Evolutionary conservation across 1,140 invertebrate species (phyloP).

Genomic region (Drosophila ficusphila): DNA sequence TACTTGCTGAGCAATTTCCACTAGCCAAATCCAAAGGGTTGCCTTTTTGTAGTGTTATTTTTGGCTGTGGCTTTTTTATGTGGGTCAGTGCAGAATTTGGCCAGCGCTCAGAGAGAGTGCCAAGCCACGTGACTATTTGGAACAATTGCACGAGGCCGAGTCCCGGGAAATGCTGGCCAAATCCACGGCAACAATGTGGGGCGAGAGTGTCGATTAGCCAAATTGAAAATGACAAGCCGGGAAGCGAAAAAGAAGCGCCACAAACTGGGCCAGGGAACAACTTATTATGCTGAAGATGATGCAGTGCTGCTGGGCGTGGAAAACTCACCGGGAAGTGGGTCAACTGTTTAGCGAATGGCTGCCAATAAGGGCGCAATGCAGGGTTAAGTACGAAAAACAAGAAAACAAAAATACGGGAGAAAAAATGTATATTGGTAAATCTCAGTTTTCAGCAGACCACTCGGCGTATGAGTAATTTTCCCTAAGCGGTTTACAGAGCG

Average conservation of each 20-base stretch:
- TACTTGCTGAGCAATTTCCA: neutral
- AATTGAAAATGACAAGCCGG: conserved; percentile 75
- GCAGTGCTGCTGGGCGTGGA: conserved; percentile 1
- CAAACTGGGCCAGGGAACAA: conserved; percentile 37
- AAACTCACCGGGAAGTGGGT: conserved; percentile 36
- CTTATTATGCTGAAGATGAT: conserved; percentile 61
- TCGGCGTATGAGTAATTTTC: conserved; percentile 74
- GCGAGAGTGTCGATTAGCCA: conserved; percentile 69
- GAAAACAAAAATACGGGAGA: neutral
- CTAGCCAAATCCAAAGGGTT: conserved; percentile 10
- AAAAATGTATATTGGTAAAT: conserved; percentile 22
- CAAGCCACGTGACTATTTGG: conserved; percentile 69
- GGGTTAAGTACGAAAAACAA: neutral
- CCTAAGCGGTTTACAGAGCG: conserved; percentile 64
- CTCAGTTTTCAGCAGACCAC: conserved; percentile 42
- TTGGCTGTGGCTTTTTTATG: conserved; percentile 58
- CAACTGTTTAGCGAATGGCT: conserved; percentile 40
- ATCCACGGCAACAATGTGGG: conserved; percentile 46
- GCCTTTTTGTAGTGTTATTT: conserved; percentile 44
- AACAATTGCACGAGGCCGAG: conserved; percentile 60
- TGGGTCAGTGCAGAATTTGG: conserved; percentile 69
- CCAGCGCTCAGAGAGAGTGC: conserved; percentile 29
- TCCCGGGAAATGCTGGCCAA: conserved; percentile 14
- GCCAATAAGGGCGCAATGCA: conserved; percentile 38
- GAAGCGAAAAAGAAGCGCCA: conserved; percentile 26